These are phyloP conservation scores for Metacarcinus magister DNA, from an alignment of 2,888 invertebrate genomes.

Conservation along the genomic window DNA sequence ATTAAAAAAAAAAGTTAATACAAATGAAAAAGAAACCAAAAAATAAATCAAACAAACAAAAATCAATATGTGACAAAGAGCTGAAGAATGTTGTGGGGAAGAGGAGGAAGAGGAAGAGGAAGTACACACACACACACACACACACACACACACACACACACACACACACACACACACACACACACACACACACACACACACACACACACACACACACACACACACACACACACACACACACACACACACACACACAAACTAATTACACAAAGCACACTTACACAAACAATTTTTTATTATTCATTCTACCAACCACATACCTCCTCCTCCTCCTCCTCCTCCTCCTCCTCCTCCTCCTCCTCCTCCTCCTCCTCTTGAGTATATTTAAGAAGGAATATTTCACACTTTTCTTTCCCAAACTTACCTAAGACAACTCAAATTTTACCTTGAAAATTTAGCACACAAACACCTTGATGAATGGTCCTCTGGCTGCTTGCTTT, in stretches of 20 bases:
- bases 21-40: neutral
- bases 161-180: no score
- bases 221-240: no score
- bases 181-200: no score
- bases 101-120: neutral
- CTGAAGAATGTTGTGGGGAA: no score
- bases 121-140: neutral
- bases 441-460: neutral
- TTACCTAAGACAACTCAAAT: conserved; percentile 2
- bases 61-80: no score
- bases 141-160: no score
- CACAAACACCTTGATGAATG: neutral
- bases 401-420: neutral
- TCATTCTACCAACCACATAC: neutral
- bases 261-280: no score
- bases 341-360: neutral
- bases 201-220: no score
- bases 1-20: neutral
- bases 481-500: neutral
- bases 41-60: no score
- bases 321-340: neutral
- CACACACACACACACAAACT: no score
- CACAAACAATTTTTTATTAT: neutral
- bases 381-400: neutral
- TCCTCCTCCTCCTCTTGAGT: neutral